phyloP scores from a whole-genome alignment of 2,888 invertebrate species.

The Xestia rhomboidea region DNA sequence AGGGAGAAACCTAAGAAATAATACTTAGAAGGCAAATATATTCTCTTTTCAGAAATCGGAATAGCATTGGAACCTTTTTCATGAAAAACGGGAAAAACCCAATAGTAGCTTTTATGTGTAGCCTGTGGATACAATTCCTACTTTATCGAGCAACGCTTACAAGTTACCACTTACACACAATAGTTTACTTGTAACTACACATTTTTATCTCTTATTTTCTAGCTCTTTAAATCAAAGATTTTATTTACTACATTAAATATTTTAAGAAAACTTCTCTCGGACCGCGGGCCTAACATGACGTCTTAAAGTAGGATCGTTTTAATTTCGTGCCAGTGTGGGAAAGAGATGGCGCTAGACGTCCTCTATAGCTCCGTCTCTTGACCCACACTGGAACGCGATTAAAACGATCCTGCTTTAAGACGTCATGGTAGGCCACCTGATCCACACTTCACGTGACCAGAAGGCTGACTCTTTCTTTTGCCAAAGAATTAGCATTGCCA shows the following conservation, averaged over 20 bases:
- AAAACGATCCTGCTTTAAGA: no score
- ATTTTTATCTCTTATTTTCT: background rate
- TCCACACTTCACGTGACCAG: no score
- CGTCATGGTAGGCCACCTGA: no score
- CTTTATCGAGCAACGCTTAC: constrained; percentile 21
- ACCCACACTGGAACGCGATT: no score
- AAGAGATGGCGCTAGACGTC: no score
- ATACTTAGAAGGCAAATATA: background rate
- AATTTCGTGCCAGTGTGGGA: no score
- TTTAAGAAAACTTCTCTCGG: background rate
- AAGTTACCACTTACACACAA: background rate
- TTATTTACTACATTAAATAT: background rate
- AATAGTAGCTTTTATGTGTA: constrained; percentile 19
- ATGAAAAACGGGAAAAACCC: constrained; percentile 1
- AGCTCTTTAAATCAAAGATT: background rate
- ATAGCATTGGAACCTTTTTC: constrained; percentile 28
- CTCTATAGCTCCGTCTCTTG: no score
- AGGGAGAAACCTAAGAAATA: background rate
- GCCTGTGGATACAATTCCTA: constrained; percentile 16
- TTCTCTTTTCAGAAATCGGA: constrained; percentile 14
- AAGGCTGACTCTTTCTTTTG: no score
- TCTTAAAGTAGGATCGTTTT: no score
- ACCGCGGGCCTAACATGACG: no score
- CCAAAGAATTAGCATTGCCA: no score
- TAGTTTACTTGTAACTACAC: background rate